Conservation (phyloP, 2,113 vertebrate species). For the Dasyurus viverrinus region DNA sequence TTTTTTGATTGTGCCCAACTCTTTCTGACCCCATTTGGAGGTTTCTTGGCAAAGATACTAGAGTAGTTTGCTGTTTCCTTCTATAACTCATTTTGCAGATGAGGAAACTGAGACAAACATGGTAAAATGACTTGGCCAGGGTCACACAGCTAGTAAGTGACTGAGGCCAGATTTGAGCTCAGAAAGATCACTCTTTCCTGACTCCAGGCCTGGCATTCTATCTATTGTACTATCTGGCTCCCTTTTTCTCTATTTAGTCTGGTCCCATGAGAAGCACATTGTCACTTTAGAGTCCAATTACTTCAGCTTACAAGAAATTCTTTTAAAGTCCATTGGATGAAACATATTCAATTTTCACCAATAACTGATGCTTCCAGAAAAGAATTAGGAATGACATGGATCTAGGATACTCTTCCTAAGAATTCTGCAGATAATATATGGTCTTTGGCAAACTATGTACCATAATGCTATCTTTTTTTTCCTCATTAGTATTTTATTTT, state of each 20-base stretch:
- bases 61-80: neutral
- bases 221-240: neutral
- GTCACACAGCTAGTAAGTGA: neutral
- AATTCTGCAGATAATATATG: neutral
- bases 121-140: neutral
- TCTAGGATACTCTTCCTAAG: neutral
- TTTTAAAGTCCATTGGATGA: neutral
- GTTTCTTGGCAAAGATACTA: neutral
- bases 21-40: neutral
- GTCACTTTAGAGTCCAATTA: neutral
- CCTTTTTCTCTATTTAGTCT: neutral
- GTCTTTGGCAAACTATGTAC: neutral
- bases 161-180: neutral
- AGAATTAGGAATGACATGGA: neutral
- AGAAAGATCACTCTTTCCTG: neutral
- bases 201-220: neutral
- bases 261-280: neutral
- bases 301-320: neutral
- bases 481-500: no score
- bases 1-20: no score
- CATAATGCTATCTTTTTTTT: neutral
- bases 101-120: neutral
- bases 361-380: neutral
- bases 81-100: neutral
- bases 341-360: neutral